Percentiles rank a stretch among this genome's conserved stretches.
These are phyloP conservation scores for Gavia stellata DNA, from an alignment of 2,113 vertebrate species.

Conservation along the genomic window DNA sequence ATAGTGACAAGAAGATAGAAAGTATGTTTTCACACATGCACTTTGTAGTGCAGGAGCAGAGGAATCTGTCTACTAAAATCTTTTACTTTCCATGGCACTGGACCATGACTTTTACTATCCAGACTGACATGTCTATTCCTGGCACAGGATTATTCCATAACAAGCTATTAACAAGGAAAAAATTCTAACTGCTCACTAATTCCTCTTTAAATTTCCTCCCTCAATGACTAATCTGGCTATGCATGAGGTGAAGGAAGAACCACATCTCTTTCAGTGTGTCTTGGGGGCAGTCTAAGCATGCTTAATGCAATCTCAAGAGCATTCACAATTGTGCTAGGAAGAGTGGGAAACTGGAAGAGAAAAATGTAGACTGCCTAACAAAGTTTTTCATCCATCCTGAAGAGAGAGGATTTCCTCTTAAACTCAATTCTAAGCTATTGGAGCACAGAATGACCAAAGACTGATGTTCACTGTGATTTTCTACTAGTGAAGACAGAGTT, in stretches of 20 bases:
- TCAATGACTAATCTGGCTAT: not conserved
- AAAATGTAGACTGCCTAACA: not conserved
- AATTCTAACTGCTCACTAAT: not conserved
- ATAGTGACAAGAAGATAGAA: not conserved
- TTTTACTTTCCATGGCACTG: not conserved
- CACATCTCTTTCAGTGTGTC: not conserved
- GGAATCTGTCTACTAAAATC: not conserved
- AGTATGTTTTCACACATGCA: not conserved
- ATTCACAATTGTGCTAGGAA: not conserved
- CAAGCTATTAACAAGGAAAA: not conserved
- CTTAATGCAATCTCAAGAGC: not conserved
- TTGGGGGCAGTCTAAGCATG: slow-evolving; percentile 35
- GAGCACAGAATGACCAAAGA: not conserved
- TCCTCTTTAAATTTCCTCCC: not conserved
- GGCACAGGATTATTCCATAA: not conserved
- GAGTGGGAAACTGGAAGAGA: not conserved
- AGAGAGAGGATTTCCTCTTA: not conserved
- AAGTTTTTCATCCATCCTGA: not conserved
- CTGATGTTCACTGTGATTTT: not conserved
- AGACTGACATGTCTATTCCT: not conserved
- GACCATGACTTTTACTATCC: not conserved
- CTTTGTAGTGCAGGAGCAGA: not conserved
- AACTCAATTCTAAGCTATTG: not conserved
- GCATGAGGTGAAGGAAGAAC: not conserved
- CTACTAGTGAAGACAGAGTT: not conserved